Base-by-base conservation (phyloP, 92 coral and sea anemone genomes). In the Umimayanthus chanpuru region DNA sequence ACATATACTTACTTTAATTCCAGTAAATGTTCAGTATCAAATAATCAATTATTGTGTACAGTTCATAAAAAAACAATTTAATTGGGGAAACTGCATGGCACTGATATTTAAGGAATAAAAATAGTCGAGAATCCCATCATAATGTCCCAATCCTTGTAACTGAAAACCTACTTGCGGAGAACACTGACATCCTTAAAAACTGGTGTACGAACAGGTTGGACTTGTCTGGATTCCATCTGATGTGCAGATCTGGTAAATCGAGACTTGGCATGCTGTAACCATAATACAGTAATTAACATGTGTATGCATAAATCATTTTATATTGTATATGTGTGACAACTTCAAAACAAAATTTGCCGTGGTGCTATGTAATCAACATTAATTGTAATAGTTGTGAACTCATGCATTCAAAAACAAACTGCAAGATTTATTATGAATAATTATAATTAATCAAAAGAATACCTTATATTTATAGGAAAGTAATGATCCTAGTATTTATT, bases 111-210 rank as follows among this genome's bases (percentile, higher is more conserved):
- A 68, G 21, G 3, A 4, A 4, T 68, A 68, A 6, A 11, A 71
- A 7, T 26, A 25, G 2, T 26, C 39, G 4, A 28, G 2, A 71
- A 21, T 26, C 21, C 39, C 28, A 68, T n/a, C 32, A 5, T 25
- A 43, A 43, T 0, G 49, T 40, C 8, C 2, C 20, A 44, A 9
- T 76, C 7, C 53, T 38, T n/a, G 55, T 44, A 3, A 36, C 29
- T 74, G 5, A 32, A 29, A 39, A 83, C 87, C 28, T 83, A 83
- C 87, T 83, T 83, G 65, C 78, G 87, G 71, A 67, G 74, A 68
- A 83, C 61, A 83, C 78, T n/a, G 43, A 44, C 66, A 67, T 83
- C 73, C 67, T 68, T 83, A 28, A 30, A 56, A 29, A 21, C 66
- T 68, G 87, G 29, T 44, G 78, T 77, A 43, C 78, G 87, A 9